phyloP scores from a whole-genome alignment of 2,113 vertebrate species.

The human region DNA sequence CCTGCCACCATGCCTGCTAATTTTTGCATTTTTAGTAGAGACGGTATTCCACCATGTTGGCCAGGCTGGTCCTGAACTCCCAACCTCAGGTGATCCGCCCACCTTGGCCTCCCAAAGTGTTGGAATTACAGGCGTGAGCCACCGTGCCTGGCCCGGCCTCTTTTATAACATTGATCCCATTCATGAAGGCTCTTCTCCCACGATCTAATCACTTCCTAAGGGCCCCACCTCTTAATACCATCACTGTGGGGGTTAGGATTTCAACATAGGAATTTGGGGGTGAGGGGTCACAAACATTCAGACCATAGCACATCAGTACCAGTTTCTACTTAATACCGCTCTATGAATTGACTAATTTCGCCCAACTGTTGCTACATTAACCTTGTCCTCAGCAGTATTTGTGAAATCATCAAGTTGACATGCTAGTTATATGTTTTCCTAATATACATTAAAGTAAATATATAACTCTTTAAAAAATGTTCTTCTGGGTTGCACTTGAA shows the following conservation, averaged over 20 bases:
- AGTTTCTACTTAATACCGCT: conserved; percentile 15
- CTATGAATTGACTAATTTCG: neutral
- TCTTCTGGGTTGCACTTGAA: conserved; percentile 10
- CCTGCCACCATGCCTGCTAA: no score
- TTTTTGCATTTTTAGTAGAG: no score
- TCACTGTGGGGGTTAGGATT: neutral
- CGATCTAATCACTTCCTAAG: neutral
- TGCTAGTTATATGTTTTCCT: neutral
- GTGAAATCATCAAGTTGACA: neutral
- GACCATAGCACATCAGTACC: neutral
- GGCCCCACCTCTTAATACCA: neutral
- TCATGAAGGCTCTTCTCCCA: neutral
- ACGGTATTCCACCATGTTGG: no score
- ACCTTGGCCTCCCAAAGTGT: no score
- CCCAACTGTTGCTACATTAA: neutral
- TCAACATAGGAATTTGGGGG: neutral
- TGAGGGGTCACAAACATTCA: neutral
- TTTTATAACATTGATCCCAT: neutral
- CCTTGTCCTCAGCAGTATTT: neutral
- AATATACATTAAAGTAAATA: conserved; percentile 7
- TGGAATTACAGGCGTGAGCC: no score
- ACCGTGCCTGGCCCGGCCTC: no score
- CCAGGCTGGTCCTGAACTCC: no score
- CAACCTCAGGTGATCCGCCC: no score
- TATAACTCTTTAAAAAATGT: neutral